Percentiles rank a stretch among this genome's conserved stretches.
Conservation (phyloP, 2,888 invertebrate genomes). For the Polyommatus icarus region DNA sequence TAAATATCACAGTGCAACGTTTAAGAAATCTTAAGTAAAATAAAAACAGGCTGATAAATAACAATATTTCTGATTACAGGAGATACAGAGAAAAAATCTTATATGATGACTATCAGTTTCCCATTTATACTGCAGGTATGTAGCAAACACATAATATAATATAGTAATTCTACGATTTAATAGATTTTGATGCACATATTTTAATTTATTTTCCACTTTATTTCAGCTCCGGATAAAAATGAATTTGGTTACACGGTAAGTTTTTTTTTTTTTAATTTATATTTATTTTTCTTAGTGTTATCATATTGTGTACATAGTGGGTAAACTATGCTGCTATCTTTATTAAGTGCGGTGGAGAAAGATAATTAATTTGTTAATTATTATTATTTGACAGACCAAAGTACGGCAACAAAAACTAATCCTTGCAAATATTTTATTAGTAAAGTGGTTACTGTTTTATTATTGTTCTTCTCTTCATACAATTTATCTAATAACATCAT, state of each 20-base stretch:
- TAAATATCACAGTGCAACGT: too few relatives aligned
- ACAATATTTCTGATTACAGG: background rate
- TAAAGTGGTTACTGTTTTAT: background rate
- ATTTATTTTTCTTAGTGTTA: background rate
- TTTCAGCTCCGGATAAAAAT: background rate
- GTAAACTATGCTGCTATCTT: background rate
- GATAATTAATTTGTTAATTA: too few relatives aligned
- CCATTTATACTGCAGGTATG: background rate
- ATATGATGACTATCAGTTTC: background rate
- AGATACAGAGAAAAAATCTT: background rate
- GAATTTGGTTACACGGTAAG: background rate
- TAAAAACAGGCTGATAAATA: background rate
- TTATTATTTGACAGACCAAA: too few relatives aligned
- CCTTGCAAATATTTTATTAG: too few relatives aligned
- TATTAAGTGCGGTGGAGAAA: too few relatives aligned
- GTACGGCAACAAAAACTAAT: too few relatives aligned
- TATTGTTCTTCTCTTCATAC: background rate
- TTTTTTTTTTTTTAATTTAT: background rate
- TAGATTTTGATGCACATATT: background rate
- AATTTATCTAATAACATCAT: background rate
- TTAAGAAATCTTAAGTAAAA: too few relatives aligned
- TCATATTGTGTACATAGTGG: too few relatives aligned
- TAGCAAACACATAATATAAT: background rate
- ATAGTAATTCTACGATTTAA: background rate
- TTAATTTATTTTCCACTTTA: background rate